These are phyloP conservation scores for Ericerus pela DNA, from an alignment of 1,140 invertebrate species.

Conservation along the genomic window DNA sequence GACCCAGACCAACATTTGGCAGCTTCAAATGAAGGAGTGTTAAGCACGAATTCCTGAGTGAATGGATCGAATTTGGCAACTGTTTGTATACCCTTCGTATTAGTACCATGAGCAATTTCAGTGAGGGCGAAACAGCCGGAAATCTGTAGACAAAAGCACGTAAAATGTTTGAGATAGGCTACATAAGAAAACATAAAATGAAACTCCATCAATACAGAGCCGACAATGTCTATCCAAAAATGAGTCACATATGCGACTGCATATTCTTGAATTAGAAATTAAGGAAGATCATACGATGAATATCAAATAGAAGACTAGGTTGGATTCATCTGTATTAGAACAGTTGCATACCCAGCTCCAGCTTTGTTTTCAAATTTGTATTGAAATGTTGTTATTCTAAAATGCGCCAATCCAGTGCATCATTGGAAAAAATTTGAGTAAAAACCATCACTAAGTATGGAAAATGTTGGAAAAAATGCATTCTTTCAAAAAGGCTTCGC, in stretches of 20 bases:
- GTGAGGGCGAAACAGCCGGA: conserved; percentile 76
- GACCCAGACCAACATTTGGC: conserved; percentile 91
- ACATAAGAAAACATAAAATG: not conserved
- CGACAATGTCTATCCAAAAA: not conserved
- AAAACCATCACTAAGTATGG: too few species aligned
- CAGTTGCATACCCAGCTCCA: too few species aligned
- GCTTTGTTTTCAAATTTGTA: too few species aligned
- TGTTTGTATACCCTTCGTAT: conserved; percentile 79
- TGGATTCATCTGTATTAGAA: too few species aligned
- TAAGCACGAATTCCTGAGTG: conserved; percentile 66
- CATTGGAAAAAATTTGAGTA: too few species aligned
- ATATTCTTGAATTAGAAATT: not conserved
- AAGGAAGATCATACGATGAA: not conserved
- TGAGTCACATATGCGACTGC: not conserved
- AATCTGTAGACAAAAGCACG: conserved; percentile 18
- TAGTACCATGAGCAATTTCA: conserved; percentile 85
- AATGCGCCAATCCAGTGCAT: too few species aligned
- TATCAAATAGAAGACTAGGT: too few species aligned
- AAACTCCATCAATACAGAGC: not conserved
- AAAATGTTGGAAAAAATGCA: too few species aligned
- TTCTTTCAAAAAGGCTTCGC: too few species aligned
- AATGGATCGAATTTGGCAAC: conserved; percentile 70
- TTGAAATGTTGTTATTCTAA: too few species aligned
- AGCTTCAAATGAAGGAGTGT: conserved; percentile 85
- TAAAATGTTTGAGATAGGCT: not conserved